phyloP scores from a whole-genome alignment of 1,140 invertebrate species.

The Drosophila tropicalis region DNA sequence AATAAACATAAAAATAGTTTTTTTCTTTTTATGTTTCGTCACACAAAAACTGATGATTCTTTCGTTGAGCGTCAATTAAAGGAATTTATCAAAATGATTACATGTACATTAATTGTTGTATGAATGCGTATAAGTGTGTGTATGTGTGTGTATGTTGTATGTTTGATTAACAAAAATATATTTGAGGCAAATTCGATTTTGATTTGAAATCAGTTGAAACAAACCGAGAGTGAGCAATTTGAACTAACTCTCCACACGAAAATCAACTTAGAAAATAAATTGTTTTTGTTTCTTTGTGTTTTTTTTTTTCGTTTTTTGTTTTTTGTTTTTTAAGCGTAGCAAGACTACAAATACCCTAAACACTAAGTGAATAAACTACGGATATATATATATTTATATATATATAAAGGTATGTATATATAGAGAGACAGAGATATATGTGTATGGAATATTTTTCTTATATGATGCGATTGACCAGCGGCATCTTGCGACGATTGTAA shows the following conservation, averaged over 20 bases:
- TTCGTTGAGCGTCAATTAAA: constrained; percentile 7
- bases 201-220: constrained; percentile 36
- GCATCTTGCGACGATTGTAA: constrained; percentile 85
- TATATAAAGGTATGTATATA: constrained; percentile 13
- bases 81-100: background rate
- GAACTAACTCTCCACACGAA: constrained; percentile 41
- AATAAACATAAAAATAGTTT: background rate
- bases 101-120: background rate
- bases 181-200: constrained; percentile 14
- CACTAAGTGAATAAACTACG: constrained; percentile 49
- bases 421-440: background rate
- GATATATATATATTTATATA: constrained; percentile 10
- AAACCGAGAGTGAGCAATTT: constrained; percentile 2
- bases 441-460: constrained; percentile 49
- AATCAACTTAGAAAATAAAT: constrained; percentile 41
- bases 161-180: constrained; percentile 1
- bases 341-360: constrained; percentile 46
- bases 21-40: constrained; percentile 5
- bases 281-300: background rate
- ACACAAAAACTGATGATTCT: background rate
- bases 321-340: constrained; percentile 55
- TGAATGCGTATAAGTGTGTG: too few relatives aligned
- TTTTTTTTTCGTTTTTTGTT: too few relatives aligned
- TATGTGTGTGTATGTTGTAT: background rate
- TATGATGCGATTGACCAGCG: constrained; percentile 85